A percentile compares a stretch with the other conserved stretches of the same genome.
Conservation (phyloP, 2,888 invertebrate species). For the Diadegma fenestrale region DNA sequence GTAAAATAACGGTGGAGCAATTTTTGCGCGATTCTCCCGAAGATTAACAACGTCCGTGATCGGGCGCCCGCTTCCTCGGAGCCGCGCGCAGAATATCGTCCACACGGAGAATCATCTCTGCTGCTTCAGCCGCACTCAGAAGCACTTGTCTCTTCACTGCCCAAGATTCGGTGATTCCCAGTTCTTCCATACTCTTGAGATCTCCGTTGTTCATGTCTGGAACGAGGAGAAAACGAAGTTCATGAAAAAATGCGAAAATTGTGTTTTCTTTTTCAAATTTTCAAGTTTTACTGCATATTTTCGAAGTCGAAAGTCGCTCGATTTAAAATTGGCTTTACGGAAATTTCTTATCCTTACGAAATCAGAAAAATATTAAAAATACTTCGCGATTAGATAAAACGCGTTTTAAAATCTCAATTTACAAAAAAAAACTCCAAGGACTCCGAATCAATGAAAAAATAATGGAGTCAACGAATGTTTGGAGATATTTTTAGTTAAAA, state of each 20-base stretch:
- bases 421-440: no score
- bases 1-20: conserved; percentile 25
- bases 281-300: no score
- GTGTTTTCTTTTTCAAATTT: neutral
- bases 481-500: no score
- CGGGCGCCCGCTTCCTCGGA: conserved; percentile 94
- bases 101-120: conserved; percentile 99
- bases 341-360: no score
- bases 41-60: conserved; percentile 92
- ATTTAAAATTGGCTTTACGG: no score
- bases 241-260: neutral
- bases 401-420: no score
- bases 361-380: no score
- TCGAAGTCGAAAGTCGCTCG: no score
- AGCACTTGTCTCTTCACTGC: conserved; percentile 98
- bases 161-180: conserved; percentile 98
- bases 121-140: conserved; percentile 97
- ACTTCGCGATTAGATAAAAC: no score
- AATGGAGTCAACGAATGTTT: no score
- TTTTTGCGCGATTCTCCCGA: neutral
- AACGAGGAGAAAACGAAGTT: conserved; percentile 40
- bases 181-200: conserved; percentile 94
- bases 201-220: conserved; percentile 95
- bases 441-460: no score
- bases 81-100: conserved; percentile 98